Evolutionary conservation across 2,888 invertebrate species (phyloP).

Genomic region (Romanomermis culicivorax): DNA sequence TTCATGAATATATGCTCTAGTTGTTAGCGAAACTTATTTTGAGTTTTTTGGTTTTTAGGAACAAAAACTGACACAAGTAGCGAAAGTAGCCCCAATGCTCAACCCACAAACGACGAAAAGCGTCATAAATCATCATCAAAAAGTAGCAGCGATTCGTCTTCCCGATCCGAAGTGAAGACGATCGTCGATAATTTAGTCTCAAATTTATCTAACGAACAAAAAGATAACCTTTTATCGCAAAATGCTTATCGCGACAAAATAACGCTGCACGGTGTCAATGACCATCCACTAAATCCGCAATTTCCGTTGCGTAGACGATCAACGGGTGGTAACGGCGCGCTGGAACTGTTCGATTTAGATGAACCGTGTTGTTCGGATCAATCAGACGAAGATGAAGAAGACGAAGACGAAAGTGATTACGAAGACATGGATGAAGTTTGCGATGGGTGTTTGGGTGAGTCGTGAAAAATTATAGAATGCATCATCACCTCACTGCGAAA

Average conservation of each 20-base stretch:
- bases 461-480: too few relatives aligned
- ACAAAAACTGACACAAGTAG: not conserved
- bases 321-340: not conserved
- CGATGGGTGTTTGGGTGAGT: not conserved
- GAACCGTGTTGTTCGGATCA: not conserved
- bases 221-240: too few relatives aligned
- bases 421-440: constrained; percentile 3
- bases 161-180: not conserved
- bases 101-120: not conserved
- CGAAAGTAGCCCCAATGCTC: not conserved
- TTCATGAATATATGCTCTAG: too few relatives aligned
- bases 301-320: too few relatives aligned
- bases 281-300: too few relatives aligned
- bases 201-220: too few relatives aligned
- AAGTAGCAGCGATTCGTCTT: too few relatives aligned
- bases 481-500: too few relatives aligned
- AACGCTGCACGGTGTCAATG: too few relatives aligned
- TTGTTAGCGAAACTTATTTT: too few relatives aligned
- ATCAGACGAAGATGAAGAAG: not conserved
- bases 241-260: too few relatives aligned
- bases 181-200: not conserved
- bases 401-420: not conserved
- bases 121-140: not conserved
- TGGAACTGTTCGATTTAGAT: not conserved
- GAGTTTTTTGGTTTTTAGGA: too few relatives aligned